Conservation (phyloP, 2,113 vertebrate species). For the Rhinolophus ferrumequinum region DNA sequence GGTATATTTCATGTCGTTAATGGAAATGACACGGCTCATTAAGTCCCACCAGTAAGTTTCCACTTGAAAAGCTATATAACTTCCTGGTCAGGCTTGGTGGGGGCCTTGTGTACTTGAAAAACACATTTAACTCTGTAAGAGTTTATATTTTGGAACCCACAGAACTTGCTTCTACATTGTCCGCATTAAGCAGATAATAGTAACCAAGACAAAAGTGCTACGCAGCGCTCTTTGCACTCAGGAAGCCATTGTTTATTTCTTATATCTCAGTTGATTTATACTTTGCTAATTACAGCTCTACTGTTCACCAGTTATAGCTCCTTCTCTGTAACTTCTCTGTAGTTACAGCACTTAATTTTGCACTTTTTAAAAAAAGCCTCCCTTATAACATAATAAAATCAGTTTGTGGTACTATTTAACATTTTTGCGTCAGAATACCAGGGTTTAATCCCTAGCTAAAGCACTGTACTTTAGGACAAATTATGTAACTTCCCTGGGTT, state of each 20-base stretch:
- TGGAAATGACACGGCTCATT: conserved; percentile 25
- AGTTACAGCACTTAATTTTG: neutral
- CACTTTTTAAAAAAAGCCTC: neutral
- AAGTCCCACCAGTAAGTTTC: conserved; percentile 20
- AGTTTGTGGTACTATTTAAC: neutral
- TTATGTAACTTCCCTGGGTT: neutral
- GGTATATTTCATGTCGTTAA: conserved; percentile 44
- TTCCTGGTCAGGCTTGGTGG: neutral
- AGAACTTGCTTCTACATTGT: neutral
- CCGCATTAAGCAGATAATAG: neutral
- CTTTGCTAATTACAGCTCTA: neutral
- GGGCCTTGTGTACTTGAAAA: neutral
- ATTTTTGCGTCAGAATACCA: neutral
- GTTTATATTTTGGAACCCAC: neutral
- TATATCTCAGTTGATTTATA: neutral
- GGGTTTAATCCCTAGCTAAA: neutral
- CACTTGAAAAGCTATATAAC: conserved; percentile 53
- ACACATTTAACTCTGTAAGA: neutral
- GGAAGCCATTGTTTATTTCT: neutral
- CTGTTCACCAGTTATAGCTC: neutral
- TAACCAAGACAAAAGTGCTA: neutral
- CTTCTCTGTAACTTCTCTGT: neutral
- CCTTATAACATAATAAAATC: neutral
- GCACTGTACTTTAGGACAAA: neutral
- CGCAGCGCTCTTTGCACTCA: neutral